Conservation (phyloP, 2,888 invertebrate species). For the Hydrotaea cyrtoneurina region DNA sequence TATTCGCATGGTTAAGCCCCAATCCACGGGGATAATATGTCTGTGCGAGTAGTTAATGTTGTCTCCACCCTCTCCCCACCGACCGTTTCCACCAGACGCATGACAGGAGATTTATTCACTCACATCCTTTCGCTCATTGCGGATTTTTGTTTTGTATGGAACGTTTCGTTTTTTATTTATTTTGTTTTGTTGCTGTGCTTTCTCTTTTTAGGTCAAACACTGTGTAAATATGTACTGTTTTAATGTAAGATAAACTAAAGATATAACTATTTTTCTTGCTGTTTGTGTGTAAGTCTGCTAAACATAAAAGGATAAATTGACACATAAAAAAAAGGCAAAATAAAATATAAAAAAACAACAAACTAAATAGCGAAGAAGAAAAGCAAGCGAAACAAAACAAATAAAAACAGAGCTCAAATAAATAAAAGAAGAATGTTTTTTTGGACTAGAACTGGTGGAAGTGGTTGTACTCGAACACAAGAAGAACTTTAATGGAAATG, state of each 20-base stretch:
- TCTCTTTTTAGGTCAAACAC: slow-evolving; percentile 62
- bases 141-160: slow-evolving; percentile 5
- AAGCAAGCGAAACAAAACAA: slow-evolving; percentile 37
- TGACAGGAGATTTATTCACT: slow-evolving; percentile 9
- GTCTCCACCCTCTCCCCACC: no score
- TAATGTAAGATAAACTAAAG: slow-evolving; percentile 69
- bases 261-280: slow-evolving; percentile 60
- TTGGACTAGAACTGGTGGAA: background rate
- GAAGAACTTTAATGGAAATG: background rate
- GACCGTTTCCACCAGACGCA: background rate
- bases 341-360: slow-evolving; percentile 40
- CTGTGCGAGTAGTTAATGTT: slow-evolving; percentile 5
- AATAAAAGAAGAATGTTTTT: slow-evolving; percentile 17
- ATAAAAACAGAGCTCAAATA: slow-evolving; percentile 22
- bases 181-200: background rate
- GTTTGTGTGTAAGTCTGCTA: slow-evolving; percentile 39
- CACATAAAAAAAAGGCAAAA: slow-evolving; percentile 40
- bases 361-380: slow-evolving; percentile 29
- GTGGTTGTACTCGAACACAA: background rate
- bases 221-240: slow-evolving; percentile 57
- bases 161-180: no score
- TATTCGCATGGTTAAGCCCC: no score
- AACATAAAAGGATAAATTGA: slow-evolving; percentile 36
- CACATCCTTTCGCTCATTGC: slow-evolving; percentile 19
- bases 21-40: no score